Evolutionary conservation across 2,888 invertebrate genomes (phyloP), one percentile per base, ranked within the genome.

Genomic region (Phorcus lineatus): DNA sequence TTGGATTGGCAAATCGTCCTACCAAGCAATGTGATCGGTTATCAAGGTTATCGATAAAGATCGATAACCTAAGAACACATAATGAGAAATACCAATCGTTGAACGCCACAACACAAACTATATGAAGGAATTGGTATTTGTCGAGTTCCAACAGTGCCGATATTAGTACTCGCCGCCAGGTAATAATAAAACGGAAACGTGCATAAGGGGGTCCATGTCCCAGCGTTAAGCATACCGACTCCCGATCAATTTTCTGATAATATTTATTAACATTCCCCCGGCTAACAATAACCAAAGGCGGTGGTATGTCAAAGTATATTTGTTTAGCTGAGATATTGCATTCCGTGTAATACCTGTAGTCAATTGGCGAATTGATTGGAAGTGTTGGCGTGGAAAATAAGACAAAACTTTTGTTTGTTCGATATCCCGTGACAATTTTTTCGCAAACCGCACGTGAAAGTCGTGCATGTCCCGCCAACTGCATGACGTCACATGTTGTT

Each of bases 291-390:
- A 70, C 70, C 36, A 36, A 28, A 19, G 70, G 70, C 36, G 36
- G 31, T 70, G 70, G 70, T 70, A 70, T 70, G 70, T 70, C 70
- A 70, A 36, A 40, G 36, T 28, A 36, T 70, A 36, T 70, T 70
- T 70, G 36, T 36, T 70, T 70, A 40, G 70, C 70, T 70, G 70
- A 70, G 36, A 70, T 70, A 70, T 70, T 40, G 40, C 70, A 70
- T 70, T 70, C 70, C 70, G 70, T 31, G 70, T 70, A 70, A 31
- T 70, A 70, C 70, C 16, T 70, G 70, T 40, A 70, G 70, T 70
- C 31, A 70, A 36, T 36, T 70, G 36, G 70, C 36, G 13, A 13
- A 70, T 70, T 70, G 70, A 70, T 70, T 40, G 19, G 17, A 19
- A 40, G 16, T 70, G 40, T 70, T 40, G 40, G 40, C 70, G 70